Conservation (phyloP, 2,888 invertebrate species). For the Tenthredo distinguenda region DNA sequence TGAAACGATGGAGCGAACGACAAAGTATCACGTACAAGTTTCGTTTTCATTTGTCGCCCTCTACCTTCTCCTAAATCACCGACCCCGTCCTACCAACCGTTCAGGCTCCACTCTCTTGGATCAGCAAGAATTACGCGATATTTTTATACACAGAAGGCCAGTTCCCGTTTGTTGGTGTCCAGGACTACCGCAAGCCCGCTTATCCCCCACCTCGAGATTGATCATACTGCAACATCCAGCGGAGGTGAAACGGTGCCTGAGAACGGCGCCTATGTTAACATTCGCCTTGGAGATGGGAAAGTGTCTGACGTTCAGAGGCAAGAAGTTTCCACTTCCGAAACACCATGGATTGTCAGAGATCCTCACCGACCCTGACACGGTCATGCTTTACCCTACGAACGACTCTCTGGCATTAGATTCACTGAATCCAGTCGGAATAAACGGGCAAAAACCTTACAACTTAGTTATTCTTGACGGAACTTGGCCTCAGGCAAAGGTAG, state of each 20-base stretch:
- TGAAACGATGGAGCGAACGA: not conserved
- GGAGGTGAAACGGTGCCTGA: conserved; percentile 92
- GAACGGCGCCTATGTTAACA: conserved; percentile 94
- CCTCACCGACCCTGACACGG: conserved; percentile 84
- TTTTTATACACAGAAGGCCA: conserved; percentile 85
- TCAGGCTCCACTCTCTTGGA: not conserved
- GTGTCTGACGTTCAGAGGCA: conserved; percentile 88
- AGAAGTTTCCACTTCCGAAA: conserved; percentile 88
- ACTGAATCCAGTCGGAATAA: conserved; percentile 76
- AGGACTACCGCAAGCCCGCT: conserved; percentile 86
- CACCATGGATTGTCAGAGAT: conserved; percentile 83
- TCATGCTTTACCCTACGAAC: conserved; percentile 91
- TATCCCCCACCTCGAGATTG: conserved; percentile 86
- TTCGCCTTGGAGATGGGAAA: conserved; percentile 87
- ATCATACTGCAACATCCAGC: conserved; percentile 95
- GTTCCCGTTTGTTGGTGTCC: conserved; percentile 94
- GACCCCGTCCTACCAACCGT: not conserved
- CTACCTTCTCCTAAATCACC: conserved; percentile 33
- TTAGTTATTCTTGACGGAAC: conserved; percentile 95
- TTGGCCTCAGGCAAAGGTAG: conserved; percentile 94
- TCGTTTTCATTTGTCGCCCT: not conserved
- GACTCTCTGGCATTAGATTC: conserved; percentile 85
- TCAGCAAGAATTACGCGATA: not conserved
- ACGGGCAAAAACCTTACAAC: conserved; percentile 82
- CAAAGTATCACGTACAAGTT: not conserved